These are phyloP conservation scores for Mimumesa dahlbomi DNA, from an alignment of 2,888 invertebrate genomes.

Conservation along the genomic window DNA sequence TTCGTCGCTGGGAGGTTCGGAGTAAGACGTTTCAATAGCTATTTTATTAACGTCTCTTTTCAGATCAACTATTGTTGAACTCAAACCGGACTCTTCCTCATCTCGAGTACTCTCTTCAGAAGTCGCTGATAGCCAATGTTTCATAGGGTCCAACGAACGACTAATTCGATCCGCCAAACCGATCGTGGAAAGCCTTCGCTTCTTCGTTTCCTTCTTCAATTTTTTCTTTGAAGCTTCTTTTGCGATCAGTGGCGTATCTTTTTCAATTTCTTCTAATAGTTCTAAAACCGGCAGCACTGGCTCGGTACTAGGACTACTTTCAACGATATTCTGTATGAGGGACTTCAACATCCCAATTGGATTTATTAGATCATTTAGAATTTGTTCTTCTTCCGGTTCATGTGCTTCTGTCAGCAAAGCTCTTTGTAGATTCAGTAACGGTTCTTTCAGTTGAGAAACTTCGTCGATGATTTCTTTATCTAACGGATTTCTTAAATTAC, in stretches of 20 bases:
- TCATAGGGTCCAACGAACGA: conserved; percentile 64
- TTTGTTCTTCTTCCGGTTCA: conserved; percentile 61
- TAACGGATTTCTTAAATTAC: conserved; percentile 55
- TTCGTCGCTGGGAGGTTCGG: conserved; percentile 68
- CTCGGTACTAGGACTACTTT: conserved; percentile 49
- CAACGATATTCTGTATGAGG: conserved; percentile 59
- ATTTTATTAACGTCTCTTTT: conserved; percentile 65
- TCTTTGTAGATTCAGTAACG: conserved; percentile 70
- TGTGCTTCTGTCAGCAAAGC: conserved; percentile 67
- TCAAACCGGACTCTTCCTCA: conserved; percentile 55
- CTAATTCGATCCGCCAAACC: conserved; percentile 41
- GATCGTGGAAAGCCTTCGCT: background rate
- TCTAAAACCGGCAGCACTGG: conserved; percentile 61
- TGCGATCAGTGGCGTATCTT: conserved; percentile 63
- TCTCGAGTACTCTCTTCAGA: conserved; percentile 59
- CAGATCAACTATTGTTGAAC: conserved; percentile 59
- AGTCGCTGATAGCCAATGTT: conserved; percentile 63
- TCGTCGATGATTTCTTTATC: conserved; percentile 64
- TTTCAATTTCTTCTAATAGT: conserved; percentile 72
- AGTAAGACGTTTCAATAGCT: conserved; percentile 68
- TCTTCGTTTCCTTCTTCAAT: conserved; percentile 28
- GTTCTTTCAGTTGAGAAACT: conserved; percentile 65
- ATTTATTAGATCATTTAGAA: conserved; percentile 66
- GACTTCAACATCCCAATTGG: conserved; percentile 68
- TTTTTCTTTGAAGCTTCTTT: conserved; percentile 66